Evolutionary conservation across 2,797 vertebrate species (phyloP), one percentile per base, ranked within the genome.

Genomic region (Enteromius viviparus): DNA sequence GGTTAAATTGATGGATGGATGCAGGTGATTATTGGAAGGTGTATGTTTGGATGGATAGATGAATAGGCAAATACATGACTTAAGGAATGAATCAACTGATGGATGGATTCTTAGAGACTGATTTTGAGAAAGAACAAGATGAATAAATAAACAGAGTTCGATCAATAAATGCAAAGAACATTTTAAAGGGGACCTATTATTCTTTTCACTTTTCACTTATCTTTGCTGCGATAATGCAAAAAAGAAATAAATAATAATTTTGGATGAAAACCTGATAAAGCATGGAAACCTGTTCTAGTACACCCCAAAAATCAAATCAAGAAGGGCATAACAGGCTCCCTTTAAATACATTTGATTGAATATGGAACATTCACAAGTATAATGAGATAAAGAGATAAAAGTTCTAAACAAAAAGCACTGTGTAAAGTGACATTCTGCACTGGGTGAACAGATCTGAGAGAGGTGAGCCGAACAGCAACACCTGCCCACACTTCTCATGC

Each of bases 381-480:
- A 51, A 7, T 45, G 2, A 8, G 3, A 62, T 9, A 47, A 70
- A 17, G 47, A 49, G 29, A 62, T 53, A 77, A 85, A 87, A 85
- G 68, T 49, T 72, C 17, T 34, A 49, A 64, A n/a, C 40, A 58
- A 84, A 89, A 92, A 86, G 80, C 89, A 86, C 89, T 71, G 89
- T 72, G 71, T 71, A 78, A 76, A 74, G 42, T 83, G 79, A 77
- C 45, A 72, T 76, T 88, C 51, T 8, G 15, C 7, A 17, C 40
- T 78, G 85, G 81, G 78, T 82, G 45, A 76, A 85, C 87, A 85
- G 76, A 89, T 89, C 87, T 85, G 81, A 60, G 86, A 87, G 84
- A 85, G 84, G 81, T 88, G 89, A 85, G 82, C 81, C 87, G 82
- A 89, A 76, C 85, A 87, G 66, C 42, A 81, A 81, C 90, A 94